Evolutionary conservation across 2,888 invertebrate genomes (phyloP).

Genomic region (Phrixothrix hirtus): DNA sequence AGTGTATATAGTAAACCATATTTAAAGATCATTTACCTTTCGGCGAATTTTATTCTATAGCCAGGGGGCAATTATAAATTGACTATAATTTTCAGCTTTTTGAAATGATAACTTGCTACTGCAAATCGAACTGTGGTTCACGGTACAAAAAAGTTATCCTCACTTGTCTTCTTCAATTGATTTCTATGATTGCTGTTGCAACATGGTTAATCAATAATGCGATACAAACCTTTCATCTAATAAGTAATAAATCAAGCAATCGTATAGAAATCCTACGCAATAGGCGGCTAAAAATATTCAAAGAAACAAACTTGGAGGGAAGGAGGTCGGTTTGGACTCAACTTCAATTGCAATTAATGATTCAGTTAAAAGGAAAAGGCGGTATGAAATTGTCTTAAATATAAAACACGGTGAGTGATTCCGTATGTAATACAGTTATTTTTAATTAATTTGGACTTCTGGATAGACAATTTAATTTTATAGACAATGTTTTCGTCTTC

Average conservation of each 20-base stretch:
- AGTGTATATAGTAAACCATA: background rate
- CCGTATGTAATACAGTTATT: conserved; percentile 19
- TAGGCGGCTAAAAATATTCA: conserved; percentile 17
- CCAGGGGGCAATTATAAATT: conserved; percentile 22
- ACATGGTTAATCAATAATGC: conserved; percentile 21
- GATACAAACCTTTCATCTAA: conserved; percentile 20
- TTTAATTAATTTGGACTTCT: conserved; percentile 21
- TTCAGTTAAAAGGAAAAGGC: conserved; percentile 22
- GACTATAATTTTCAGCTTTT: conserved; percentile 14
- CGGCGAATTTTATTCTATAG: conserved; percentile 15
- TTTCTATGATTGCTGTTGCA: conserved; percentile 8
- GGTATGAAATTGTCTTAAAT: conserved; percentile 23
- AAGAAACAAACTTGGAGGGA: conserved; percentile 18
- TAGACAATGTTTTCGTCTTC: conserved; percentile 1
- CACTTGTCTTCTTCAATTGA: conserved; percentile 3
- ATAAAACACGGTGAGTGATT: conserved; percentile 18
- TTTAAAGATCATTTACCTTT: conserved; percentile 23
- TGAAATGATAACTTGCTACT: conserved; percentile 2
- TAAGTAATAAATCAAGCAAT: conserved; percentile 24
- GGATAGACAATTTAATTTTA: conserved; percentile 1
- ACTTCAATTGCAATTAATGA: conserved; percentile 19
- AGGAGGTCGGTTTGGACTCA: conserved; percentile 13
- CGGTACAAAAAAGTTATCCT: too few species aligned
- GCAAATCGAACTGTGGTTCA: too few species aligned
- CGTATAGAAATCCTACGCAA: conserved; percentile 24